phyloP scores from a whole-genome alignment of 2,113 vertebrate species.

The Etia nguti region DNA sequence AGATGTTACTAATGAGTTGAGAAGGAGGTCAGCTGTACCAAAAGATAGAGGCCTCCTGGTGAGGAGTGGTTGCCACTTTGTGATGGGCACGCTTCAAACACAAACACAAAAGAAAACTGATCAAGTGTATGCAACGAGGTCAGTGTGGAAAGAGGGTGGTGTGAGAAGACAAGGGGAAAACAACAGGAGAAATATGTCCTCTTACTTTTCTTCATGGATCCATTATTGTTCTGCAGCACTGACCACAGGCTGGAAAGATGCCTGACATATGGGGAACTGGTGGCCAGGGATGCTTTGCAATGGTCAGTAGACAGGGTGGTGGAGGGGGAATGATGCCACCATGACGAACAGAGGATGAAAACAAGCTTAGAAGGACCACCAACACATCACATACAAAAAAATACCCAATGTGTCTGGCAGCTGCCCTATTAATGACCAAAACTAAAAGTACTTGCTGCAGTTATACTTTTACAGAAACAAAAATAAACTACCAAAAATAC shows the following conservation, averaged over 20 bases:
- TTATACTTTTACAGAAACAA: neutral
- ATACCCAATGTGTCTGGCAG: neutral
- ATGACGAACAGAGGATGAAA: neutral
- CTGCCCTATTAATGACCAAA: neutral
- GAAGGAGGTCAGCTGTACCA: conserved; percentile 73
- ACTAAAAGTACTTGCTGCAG: neutral
- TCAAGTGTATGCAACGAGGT: conserved; percentile 53
- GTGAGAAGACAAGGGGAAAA: neutral
- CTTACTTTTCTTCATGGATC: conserved; percentile 34
- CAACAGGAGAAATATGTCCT: neutral
- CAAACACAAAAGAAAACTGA: conserved; percentile 38
- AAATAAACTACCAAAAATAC: neutral
- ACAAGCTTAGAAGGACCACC: neutral
- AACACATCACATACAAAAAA: neutral
- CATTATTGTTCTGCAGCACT: conserved; percentile 10
- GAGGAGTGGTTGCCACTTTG: conserved; percentile 76
- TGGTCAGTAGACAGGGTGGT: neutral
- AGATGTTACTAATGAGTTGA: conserved; percentile 72
- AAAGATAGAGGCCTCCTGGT: conserved; percentile 67
- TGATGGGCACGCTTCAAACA: conserved; percentile 76
- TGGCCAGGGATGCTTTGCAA: neutral
- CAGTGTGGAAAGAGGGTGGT: conserved; percentile 46
- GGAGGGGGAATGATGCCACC: neutral
- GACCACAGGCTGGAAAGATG: conserved; percentile 26
- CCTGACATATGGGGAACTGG: conserved; percentile 16